These are phyloP conservation scores for Oreochromis spilurus DNA, from an alignment of 2,113 vertebrate species.

Conservation along the genomic window DNA sequence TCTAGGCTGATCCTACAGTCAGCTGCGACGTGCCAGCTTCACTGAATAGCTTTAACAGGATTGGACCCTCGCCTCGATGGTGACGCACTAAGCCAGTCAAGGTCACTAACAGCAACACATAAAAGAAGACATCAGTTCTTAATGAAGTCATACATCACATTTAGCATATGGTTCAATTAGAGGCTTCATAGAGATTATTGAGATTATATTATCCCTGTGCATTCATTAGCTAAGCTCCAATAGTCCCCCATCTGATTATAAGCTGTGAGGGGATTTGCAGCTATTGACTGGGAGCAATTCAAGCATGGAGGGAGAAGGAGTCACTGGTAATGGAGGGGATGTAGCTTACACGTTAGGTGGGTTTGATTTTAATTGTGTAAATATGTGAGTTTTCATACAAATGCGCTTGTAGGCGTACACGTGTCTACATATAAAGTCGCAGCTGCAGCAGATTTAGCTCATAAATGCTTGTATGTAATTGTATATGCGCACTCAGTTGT, in stretches of 20 bases:
- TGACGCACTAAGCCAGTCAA: conserved; percentile 46
- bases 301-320: conserved; percentile 37
- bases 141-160: conserved; percentile 63
- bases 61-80: conserved; percentile 34
- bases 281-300: conserved; percentile 43
- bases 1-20: conserved; percentile 18
- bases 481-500: background rate
- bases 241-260: conserved; percentile 63
- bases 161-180: conserved; percentile 67
- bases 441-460: background rate
- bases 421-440: background rate
- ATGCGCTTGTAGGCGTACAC: background rate
- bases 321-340: background rate
- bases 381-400: background rate
- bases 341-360: background rate
- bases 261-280: conserved; percentile 48
- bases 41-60: conserved; percentile 40
- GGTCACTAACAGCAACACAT: conserved; percentile 48
- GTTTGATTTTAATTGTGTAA: background rate
- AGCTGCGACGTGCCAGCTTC: conserved; percentile 19
- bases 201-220: conserved; percentile 64
- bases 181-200: conserved; percentile 63
- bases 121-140: conserved; percentile 46
- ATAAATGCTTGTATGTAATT: background rate
- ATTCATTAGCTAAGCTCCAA: conserved; percentile 68